phyloP scores from a whole-genome alignment of 2,888 invertebrate species.

The Cephus runcator region DNA sequence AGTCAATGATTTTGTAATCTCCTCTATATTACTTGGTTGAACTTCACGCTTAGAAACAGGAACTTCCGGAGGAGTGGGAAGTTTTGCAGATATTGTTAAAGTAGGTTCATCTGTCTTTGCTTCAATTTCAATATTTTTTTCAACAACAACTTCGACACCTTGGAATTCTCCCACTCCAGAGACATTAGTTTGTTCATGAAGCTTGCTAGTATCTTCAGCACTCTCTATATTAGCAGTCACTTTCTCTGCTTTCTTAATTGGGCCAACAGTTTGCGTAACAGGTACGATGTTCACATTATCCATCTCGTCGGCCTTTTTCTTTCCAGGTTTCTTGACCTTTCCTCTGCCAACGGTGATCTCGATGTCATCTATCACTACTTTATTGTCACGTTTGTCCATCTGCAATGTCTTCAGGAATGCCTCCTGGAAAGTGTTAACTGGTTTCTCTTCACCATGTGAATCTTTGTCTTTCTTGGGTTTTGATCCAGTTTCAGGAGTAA shows the following conservation, averaged over 20 bases:
- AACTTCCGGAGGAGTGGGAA: neutral
- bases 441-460: constrained; percentile 37
- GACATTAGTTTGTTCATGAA: constrained; percentile 25
- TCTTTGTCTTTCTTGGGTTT: constrained; percentile 44
- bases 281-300: constrained; percentile 19
- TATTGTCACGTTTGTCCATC: constrained; percentile 43
- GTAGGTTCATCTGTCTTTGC: constrained; percentile 25
- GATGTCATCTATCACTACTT: constrained; percentile 24
- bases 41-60: neutral
- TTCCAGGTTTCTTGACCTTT: constrained; percentile 32
- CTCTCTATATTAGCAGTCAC: constrained; percentile 8
- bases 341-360: constrained; percentile 27
- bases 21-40: constrained; percentile 25
- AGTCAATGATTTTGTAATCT: constrained; percentile 31
- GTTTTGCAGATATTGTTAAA: constrained; percentile 18
- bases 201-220: constrained; percentile 16
- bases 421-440: constrained; percentile 52
- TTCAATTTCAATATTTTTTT: constrained; percentile 36
- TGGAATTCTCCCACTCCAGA: constrained; percentile 39
- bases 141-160: constrained; percentile 42
- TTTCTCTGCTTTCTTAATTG: constrained; percentile 4
- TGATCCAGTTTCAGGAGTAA: constrained; percentile 37
- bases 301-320: constrained; percentile 27
- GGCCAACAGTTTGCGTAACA: constrained; percentile 1
- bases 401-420: constrained; percentile 53